phyloP scores from a whole-genome alignment of 2,888 invertebrate species.

The Apeira syringaria region DNA sequence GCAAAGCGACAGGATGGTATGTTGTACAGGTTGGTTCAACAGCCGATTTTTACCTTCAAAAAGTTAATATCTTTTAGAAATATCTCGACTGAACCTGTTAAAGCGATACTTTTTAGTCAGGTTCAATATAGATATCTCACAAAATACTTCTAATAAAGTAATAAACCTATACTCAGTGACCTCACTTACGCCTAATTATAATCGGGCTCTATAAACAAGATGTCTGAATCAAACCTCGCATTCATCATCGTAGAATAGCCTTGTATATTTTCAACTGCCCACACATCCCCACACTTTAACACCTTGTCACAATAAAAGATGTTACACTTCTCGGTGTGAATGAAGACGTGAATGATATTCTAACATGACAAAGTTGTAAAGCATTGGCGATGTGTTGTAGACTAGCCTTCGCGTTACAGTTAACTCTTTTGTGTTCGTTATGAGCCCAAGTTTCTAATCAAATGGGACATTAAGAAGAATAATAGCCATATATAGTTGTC shows the following conservation, averaged over 20 bases:
- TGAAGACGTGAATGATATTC: background rate
- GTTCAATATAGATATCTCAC: too few relatives aligned
- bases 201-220: constrained; percentile 47
- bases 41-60: too few relatives aligned
- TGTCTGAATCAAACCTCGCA: constrained; percentile 68
- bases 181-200: constrained; percentile 9
- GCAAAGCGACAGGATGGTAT: too few relatives aligned
- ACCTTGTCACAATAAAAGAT: constrained; percentile 5
- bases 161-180: constrained; percentile 5
- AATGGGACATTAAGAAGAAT: constrained; percentile 79
- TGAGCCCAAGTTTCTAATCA: constrained; percentile 68
- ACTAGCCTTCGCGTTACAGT: constrained; percentile 67
- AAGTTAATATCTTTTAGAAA: too few relatives aligned
- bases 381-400: constrained; percentile 12
- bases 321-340: background rate
- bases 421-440: constrained; percentile 64
- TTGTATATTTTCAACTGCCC: constrained; percentile 43
- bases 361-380: constrained; percentile 2
- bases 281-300: background rate
- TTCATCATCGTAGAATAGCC: constrained; percentile 75
- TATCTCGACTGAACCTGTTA: too few relatives aligned
- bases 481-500: constrained; percentile 73
- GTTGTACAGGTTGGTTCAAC: too few relatives aligned
- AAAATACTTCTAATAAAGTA: too few relatives aligned
- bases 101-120: too few relatives aligned